Percentiles rank a stretch among this genome's conserved stretches.
These are phyloP conservation scores for Stigmatopora nigra DNA, from an alignment of 2,113 vertebrate genomes.

Conservation along the genomic window DNA sequence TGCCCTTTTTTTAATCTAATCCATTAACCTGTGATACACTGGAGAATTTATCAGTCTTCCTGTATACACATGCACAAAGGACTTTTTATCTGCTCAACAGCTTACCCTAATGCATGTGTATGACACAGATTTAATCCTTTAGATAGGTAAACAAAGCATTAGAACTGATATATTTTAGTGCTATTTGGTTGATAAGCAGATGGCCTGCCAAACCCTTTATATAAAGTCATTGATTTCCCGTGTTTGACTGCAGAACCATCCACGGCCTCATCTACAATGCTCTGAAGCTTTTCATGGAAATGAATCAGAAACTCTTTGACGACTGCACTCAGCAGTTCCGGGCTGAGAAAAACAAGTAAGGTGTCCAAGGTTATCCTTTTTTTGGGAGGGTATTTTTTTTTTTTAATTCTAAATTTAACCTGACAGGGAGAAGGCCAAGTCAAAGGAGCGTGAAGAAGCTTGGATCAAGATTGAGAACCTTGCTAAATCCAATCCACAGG, in stretches of 20 bases:
- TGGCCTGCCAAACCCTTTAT: background rate
- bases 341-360: slow-evolving; percentile 93
- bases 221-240: background rate
- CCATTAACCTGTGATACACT: background rate
- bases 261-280: slow-evolving; percentile 98
- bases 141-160: background rate
- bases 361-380: slow-evolving; percentile 4
- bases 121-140: background rate
- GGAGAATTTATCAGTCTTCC: background rate
- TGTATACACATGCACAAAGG: background rate
- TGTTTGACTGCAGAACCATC: slow-evolving; percentile 78
- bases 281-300: slow-evolving; percentile 98
- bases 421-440: slow-evolving; percentile 91
- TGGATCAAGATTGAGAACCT: slow-evolving; percentile 98
- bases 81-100: background rate
- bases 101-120: background rate
- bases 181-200: background rate
- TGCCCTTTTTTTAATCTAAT: background rate
- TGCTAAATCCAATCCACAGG: slow-evolving; percentile 97
- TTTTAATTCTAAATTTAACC: slow-evolving; percentile 12
- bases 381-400: background rate
- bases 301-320: slow-evolving; percentile 98
- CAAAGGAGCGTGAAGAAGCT: slow-evolving; percentile 95
- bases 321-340: slow-evolving; percentile 98
- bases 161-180: background rate